These are phyloP conservation scores for Coleophora deauratella DNA, from an alignment of 2,888 invertebrate species.

Conservation along the genomic window DNA sequence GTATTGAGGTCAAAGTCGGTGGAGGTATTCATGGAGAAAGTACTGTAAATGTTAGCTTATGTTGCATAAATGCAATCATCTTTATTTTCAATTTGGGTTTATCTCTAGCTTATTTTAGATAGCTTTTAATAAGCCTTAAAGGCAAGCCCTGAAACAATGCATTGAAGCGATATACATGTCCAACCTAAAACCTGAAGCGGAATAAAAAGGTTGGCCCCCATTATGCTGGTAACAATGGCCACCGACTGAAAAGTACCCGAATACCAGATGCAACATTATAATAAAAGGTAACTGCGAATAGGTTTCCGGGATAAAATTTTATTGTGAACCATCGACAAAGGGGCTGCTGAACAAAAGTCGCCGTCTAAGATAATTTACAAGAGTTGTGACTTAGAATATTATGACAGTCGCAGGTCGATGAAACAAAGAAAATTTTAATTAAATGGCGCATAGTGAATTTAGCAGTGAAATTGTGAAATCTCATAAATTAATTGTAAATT, in stretches of 20 bases:
- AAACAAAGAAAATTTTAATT: background rate
- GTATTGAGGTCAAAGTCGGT: no score
- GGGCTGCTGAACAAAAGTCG: conserved; percentile 24
- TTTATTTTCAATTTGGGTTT: no score
- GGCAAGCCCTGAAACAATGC: no score
- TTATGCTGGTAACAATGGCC: conserved; percentile 57
- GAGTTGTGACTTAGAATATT: background rate
- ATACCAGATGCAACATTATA: conserved; percentile 66
- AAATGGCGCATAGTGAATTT: background rate
- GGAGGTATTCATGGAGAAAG: conserved; percentile 17
- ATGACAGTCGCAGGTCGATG: background rate
- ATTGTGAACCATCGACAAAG: conserved; percentile 65
- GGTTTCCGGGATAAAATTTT: conserved; percentile 69
- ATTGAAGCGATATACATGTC: no score
- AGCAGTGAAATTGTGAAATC: no score
- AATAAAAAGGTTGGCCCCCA: conserved; percentile 62
- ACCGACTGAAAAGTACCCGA: conserved; percentile 53
- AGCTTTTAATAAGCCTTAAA: no score
- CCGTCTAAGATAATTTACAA: conserved; percentile 8
- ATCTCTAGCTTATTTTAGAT: no score
- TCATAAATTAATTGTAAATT: no score
- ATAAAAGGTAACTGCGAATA: conserved; percentile 71
- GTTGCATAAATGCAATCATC: no score
- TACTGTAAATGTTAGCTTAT: no score
- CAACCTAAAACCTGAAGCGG: conserved; percentile 54